phyloP scores from a whole-genome alignment of 2,888 invertebrate species.

The Erpobdella octoculata region DNA sequence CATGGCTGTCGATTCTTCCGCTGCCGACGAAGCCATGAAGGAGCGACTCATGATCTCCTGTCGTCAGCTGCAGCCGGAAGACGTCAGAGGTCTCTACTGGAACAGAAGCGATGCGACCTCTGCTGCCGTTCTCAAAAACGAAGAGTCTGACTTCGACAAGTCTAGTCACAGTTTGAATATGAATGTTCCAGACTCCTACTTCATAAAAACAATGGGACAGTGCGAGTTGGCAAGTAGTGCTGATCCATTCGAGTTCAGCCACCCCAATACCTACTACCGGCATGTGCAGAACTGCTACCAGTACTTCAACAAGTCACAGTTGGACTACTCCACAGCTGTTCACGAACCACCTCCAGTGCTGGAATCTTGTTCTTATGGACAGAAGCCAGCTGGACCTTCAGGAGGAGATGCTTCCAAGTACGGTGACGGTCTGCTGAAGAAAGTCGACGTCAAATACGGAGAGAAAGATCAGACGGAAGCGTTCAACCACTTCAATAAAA shows the following conservation, averaged over 20 bases:
- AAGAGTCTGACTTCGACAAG: background rate
- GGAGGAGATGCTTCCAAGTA: background rate
- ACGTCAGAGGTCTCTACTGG: background rate
- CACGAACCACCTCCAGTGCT: background rate
- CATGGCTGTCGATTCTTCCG: background rate
- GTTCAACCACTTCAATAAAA: background rate
- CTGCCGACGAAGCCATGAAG: too few species aligned
- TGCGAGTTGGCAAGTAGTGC: too few species aligned
- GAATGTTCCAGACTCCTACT: too few species aligned
- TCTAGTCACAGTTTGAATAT: background rate
- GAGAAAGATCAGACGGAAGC: background rate
- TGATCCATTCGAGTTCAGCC: background rate
- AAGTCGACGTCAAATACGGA: background rate
- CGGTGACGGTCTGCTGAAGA: background rate
- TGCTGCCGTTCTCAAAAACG: background rate
- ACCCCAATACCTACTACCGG: background rate
- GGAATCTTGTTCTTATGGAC: background rate
- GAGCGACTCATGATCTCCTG: background rate
- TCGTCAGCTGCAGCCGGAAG: background rate
- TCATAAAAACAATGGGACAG: too few species aligned
- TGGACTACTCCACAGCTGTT: background rate
- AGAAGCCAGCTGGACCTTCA: background rate
- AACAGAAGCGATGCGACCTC: background rate
- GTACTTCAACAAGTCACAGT: background rate
- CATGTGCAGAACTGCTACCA: conserved; percentile 5